phyloP scores from a whole-genome alignment of 2,888 invertebrate genomes.

The Nemotelus pantherinus region DNA sequence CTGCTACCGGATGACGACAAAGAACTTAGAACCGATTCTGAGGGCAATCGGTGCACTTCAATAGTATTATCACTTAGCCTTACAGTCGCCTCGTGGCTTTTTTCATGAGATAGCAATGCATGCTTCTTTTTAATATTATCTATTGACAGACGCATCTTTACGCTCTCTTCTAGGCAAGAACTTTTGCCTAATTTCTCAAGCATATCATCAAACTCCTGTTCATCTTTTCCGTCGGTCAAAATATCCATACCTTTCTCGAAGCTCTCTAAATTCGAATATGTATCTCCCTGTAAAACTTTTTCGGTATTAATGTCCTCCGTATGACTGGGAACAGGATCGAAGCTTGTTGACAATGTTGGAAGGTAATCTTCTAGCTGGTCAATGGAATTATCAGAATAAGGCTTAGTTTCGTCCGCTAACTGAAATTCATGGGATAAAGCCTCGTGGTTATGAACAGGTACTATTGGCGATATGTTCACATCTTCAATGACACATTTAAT shows the following conservation, averaged over 20 bases:
- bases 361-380: slow-evolving; percentile 36
- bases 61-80: slow-evolving; percentile 2
- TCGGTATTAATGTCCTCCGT: slow-evolving; percentile 1
- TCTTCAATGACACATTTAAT: slow-evolving; percentile 58
- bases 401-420: slow-evolving; percentile 29
- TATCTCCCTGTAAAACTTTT: neutral
- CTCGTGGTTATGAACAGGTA: slow-evolving; percentile 47
- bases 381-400: slow-evolving; percentile 29
- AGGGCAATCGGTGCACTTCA: slow-evolving; percentile 9
- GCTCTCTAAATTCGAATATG: neutral
- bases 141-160: slow-evolving; percentile 63
- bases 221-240: slow-evolving; percentile 54
- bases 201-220: slow-evolving; percentile 63
- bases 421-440: slow-evolving; percentile 20
- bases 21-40: slow-evolving; percentile 21
- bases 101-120: slow-evolving; percentile 48
- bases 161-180: slow-evolving; percentile 59
- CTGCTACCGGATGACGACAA: slow-evolving; percentile 50
- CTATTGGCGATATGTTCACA: slow-evolving; percentile 61
- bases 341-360: neutral
- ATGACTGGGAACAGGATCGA: neutral
- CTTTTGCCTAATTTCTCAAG: slow-evolving; percentile 60
- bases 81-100: slow-evolving; percentile 40
- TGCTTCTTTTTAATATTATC: slow-evolving; percentile 62
- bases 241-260: slow-evolving; percentile 27